Conservation (phyloP, 1,140 invertebrate species). For the Carcinoscorpius rotundicauda region DNA sequence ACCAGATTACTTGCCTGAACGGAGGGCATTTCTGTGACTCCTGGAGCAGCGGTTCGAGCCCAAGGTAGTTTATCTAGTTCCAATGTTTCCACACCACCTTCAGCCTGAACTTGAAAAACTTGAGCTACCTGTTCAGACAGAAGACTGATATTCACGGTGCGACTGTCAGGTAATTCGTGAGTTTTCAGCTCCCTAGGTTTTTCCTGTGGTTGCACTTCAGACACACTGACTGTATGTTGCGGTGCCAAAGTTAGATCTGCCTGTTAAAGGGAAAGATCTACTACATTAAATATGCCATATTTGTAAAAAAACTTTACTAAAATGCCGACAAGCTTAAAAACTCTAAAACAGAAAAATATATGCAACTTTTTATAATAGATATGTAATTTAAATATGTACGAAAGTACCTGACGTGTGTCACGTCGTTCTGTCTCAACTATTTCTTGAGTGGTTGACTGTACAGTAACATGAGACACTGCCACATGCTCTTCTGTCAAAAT, state of each 20-base stretch:
- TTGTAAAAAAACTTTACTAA: too few relatives aligned
- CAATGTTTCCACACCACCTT: conserved; percentile 8
- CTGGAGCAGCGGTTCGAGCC: conserved; percentile 3
- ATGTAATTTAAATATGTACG: too few relatives aligned
- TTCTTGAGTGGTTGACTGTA: conserved; percentile 16
- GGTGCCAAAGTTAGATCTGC: conserved; percentile 13
- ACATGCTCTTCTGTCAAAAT: conserved; percentile 25
- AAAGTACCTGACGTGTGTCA: conserved; percentile 15
- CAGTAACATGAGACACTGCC: conserved; percentile 16
- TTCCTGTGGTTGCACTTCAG: conserved; percentile 11
- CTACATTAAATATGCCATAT: too few relatives aligned
- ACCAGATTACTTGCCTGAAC: conserved; percentile 11
- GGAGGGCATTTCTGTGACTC: conserved; percentile 15
- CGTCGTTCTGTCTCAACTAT: conserved; percentile 16
- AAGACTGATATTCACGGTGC: conserved; percentile 9
- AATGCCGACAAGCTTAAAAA: too few relatives aligned
- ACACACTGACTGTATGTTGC: conserved; percentile 15
- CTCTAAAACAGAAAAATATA: too few relatives aligned
- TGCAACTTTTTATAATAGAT: too few relatives aligned
- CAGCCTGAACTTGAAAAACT: conserved; percentile 13
- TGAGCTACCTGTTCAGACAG: conserved; percentile 13
- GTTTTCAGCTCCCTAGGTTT: conserved; percentile 15
- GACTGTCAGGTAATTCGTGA: conserved; percentile 12
- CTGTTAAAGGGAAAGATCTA: not conserved
- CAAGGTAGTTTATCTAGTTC: conserved; percentile 11